Conservation (phyloP, 2,888 invertebrate species). For the Drosophila borealis region DNA sequence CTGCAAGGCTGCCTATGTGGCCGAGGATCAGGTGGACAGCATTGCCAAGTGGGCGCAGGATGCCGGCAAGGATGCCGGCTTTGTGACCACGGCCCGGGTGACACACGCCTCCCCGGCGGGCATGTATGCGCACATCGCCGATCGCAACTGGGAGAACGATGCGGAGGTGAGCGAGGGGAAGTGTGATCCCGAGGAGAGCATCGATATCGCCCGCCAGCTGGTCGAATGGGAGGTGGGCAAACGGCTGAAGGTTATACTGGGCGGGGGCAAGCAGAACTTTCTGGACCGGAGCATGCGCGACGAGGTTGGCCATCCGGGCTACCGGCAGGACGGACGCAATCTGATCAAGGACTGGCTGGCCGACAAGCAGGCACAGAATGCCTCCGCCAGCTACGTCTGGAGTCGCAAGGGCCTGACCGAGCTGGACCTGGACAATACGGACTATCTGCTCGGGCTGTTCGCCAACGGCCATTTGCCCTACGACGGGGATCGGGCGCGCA, state of each 20-base stretch:
- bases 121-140: conserved; percentile 89
- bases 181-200: conserved; percentile 86
- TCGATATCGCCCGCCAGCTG: conserved; percentile 91
- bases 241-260: conserved; percentile 88
- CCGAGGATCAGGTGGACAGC: conserved; percentile 87
- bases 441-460: conserved; percentile 87
- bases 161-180: conserved; percentile 85
- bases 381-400: conserved; percentile 83
- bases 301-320: conserved; percentile 86
- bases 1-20: conserved; percentile 87
- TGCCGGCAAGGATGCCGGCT: conserved; percentile 88
- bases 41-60: conserved; percentile 90
- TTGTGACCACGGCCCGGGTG: conserved; percentile 91
- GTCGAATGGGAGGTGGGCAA: conserved; percentile 89
- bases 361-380: conserved; percentile 65
- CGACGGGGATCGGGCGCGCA: conserved; percentile 86
- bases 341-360: conserved; percentile 89
- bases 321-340: conserved; percentile 88
- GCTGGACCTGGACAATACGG: conserved; percentile 85
- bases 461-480: conserved; percentile 87
- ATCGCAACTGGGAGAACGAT: conserved; percentile 91
- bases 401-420: conserved; percentile 77
- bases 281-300: conserved; percentile 84
- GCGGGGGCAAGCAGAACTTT: conserved; percentile 83
- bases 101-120: conserved; percentile 93